Conservation (phyloP, 2,797 vertebrate species). For the Hemibagrus guttatus region DNA sequence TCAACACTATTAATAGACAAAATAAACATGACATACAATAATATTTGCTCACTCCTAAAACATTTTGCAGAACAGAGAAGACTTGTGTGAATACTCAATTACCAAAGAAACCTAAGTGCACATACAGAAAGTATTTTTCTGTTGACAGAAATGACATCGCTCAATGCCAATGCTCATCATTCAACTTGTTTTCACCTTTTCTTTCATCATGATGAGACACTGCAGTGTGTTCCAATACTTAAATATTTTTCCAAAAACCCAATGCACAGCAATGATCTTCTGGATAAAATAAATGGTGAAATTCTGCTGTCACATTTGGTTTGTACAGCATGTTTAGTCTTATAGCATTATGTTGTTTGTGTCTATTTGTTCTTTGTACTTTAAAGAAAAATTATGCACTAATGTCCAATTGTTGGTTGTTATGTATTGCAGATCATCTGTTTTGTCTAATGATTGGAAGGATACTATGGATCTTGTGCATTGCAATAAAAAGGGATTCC, state of each 20-base stretch:
- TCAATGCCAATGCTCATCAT: not conserved
- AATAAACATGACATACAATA: not conserved
- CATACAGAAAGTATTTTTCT: not conserved
- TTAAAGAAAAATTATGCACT: not conserved
- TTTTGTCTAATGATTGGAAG: slow-evolving; percentile 89
- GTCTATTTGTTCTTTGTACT: not conserved
- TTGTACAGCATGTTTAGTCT: slow-evolving; percentile 30
- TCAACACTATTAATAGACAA: not conserved
- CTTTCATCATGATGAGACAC: not conserved
- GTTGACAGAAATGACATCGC: not conserved
- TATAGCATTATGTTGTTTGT: not conserved
- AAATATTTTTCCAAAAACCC: not conserved
- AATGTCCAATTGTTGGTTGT: slow-evolving; percentile 6
- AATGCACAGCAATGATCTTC: not conserved
- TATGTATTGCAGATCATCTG: slow-evolving; percentile 78
- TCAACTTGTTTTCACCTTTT: not conserved
- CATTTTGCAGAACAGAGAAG: slow-evolving; percentile 9
- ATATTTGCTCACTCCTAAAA: not conserved
- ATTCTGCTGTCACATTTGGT: slow-evolving; percentile 7
- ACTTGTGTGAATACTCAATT: slow-evolving; percentile 2
- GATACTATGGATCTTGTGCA: slow-evolving; percentile 90
- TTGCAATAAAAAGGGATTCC: slow-evolving; percentile 90
- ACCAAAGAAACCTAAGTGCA: not conserved
- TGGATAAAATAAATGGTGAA: slow-evolving; percentile 1
- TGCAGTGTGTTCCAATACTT: not conserved